phyloP scores from a whole-genome alignment of 2,888 invertebrate genomes.

The Drosophila monieri region DNA sequence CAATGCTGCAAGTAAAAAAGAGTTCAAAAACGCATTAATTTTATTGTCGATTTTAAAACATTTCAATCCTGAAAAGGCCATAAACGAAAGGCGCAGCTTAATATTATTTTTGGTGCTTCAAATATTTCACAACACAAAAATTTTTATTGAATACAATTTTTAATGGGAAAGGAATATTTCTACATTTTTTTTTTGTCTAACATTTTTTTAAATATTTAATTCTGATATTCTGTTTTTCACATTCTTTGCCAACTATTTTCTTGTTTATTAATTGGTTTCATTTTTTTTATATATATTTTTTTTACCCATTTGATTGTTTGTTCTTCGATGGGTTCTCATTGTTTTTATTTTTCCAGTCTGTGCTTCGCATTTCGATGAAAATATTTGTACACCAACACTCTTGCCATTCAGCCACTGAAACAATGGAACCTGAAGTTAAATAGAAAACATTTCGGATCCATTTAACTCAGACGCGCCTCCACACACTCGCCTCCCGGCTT shows the following conservation, averaged over 20 bases:
- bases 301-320: conserved; percentile 32
- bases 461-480: conserved; percentile 19
- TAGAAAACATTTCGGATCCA: conserved; percentile 31
- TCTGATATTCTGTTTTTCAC: not conserved
- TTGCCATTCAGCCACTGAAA: conserved; percentile 27
- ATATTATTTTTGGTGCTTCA: not conserved
- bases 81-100: not conserved
- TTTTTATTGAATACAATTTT: too few species aligned
- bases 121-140: too few species aligned
- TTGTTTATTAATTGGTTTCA: not conserved
- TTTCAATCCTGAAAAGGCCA: not conserved
- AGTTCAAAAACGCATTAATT: conserved; percentile 14
- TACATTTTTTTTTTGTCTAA: too few species aligned
- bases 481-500: not conserved
- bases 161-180: too few species aligned
- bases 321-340: conserved; percentile 33
- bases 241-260: not conserved
- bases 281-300: conserved; percentile 6
- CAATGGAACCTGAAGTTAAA: conserved; percentile 16
- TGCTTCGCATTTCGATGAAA: conserved; percentile 13
- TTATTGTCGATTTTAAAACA: not conserved
- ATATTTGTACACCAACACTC: conserved; percentile 18
- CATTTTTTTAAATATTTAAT: too few species aligned
- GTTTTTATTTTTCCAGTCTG: conserved; percentile 11
- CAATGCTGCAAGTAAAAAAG: conserved; percentile 53